Conservation (phyloP, 2,797 vertebrate species). For the Threskiornis aethiopicus region DNA sequence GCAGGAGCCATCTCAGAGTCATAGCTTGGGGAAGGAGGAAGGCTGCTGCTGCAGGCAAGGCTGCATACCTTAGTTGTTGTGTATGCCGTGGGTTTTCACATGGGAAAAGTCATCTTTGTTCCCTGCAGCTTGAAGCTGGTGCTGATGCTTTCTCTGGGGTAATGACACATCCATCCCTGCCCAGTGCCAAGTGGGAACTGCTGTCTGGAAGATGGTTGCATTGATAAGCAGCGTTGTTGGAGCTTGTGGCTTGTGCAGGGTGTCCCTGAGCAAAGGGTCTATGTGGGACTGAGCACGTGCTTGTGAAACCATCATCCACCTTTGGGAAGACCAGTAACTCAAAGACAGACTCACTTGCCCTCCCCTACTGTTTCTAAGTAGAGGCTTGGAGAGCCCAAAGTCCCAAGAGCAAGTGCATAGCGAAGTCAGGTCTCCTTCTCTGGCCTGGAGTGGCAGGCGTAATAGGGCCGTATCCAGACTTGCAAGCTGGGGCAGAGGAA, state of each 20-base stretch:
- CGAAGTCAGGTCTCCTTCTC: not conserved
- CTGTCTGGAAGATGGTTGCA: not conserved
- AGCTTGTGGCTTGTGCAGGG: not conserved
- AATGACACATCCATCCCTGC: not conserved
- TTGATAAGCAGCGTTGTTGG: not conserved
- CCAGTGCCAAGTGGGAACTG: not conserved
- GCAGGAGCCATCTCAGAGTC: not conserved
- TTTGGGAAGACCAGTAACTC: not conserved
- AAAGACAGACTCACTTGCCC: not conserved
- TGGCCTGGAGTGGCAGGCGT: not conserved
- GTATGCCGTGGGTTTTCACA: not conserved
- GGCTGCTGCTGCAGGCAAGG: not conserved
- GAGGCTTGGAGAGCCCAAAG: not conserved
- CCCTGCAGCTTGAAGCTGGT: not conserved
- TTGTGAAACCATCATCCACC: not conserved
- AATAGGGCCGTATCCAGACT: not conserved
- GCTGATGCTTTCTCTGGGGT: not conserved
- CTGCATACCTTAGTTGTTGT: not conserved
- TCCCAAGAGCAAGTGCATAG: not conserved
- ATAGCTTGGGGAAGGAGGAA: not conserved
- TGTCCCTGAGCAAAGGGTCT: not conserved
- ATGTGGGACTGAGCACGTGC: not conserved
- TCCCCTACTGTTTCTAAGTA: not conserved
- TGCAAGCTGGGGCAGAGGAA: not conserved
- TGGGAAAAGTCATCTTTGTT: not conserved